Percentiles rank a stretch among this genome's conserved stretches.
phyloP scores from a whole-genome alignment of 2,797 vertebrate species.

The Heterohyrax brucei region DNA sequence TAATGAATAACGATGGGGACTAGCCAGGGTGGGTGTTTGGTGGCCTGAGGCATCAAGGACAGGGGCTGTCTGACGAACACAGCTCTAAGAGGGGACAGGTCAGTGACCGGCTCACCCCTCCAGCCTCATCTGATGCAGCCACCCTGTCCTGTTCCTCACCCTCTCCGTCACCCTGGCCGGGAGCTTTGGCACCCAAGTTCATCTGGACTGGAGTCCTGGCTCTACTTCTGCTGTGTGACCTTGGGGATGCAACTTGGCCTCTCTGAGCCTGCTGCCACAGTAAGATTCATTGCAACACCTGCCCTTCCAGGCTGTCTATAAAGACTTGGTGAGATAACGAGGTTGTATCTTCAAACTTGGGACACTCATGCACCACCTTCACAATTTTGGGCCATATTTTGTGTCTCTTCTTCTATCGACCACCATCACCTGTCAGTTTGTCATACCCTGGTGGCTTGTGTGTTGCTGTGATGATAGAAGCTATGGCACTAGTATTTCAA shows the following conservation, averaged over 20 bases:
- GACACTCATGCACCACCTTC: background rate
- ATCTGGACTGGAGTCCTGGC: background rate
- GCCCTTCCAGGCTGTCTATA: background rate
- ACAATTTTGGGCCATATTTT: background rate
- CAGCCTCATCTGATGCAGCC: background rate
- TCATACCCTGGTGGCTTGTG: too few species aligned
- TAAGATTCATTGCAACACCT: rapidly evolving
- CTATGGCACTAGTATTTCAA: too few species aligned
- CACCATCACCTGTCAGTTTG: too few species aligned
- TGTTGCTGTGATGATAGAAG: too few species aligned
- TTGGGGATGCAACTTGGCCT: background rate
- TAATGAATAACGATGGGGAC: conserved; percentile 69
- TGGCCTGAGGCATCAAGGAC: background rate
- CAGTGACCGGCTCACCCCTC: background rate
- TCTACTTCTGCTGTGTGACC: background rate
- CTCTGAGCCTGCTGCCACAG: background rate
- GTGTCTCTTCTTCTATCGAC: too few species aligned
- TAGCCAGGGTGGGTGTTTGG: background rate
- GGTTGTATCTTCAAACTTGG: background rate
- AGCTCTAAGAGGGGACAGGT: background rate
- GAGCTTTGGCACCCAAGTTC: background rate
- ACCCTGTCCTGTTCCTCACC: too few species aligned
- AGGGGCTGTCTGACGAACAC: conserved; percentile 52
- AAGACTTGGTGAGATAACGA: rapidly evolving
- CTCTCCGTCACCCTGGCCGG: background rate